Conservation (phyloP, 2,797 vertebrate species). For the Pogonophryne albipinna region DNA sequence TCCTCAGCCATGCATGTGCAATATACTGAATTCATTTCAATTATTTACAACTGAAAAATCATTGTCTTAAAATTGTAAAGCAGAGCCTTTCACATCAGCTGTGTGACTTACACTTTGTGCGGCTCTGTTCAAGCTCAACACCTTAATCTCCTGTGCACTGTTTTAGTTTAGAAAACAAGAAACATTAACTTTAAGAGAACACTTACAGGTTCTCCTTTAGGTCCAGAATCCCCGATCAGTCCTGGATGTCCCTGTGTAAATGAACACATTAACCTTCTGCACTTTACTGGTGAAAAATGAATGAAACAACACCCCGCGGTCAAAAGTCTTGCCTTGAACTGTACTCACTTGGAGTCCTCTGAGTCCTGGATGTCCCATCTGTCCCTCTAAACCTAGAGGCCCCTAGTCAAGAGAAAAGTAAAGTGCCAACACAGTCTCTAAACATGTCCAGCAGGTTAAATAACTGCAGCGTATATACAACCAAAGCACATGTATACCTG, state of each 20-base stretch:
- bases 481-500: slow-evolving; percentile 76
- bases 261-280: slow-evolving; percentile 8
- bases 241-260: slow-evolving; percentile 85
- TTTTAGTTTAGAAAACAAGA: background rate
- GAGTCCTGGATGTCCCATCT: slow-evolving; percentile 83
- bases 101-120: background rate
- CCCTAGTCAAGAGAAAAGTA: slow-evolving; percentile 79
- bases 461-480: slow-evolving; percentile 2
- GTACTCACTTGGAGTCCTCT: slow-evolving; percentile 86
- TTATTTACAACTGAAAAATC: background rate
- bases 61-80: background rate
- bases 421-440: slow-evolving; percentile 24
- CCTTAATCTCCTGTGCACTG: background rate
- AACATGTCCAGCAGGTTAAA: slow-evolving; percentile 24
- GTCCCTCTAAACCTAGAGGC: slow-evolving; percentile 87
- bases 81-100: background rate
- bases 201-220: slow-evolving; percentile 89
- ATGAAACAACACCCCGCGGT: background rate
- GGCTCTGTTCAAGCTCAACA: background rate
- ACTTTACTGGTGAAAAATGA: background rate
- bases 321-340: slow-evolving; percentile 12
- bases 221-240: slow-evolving; percentile 81
- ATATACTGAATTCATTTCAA: background rate
- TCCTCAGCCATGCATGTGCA: background rate
- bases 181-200: background rate